Evolutionary conservation across 1,140 invertebrate genomes (phyloP).

Genomic region (Apolygus lucorum): DNA sequence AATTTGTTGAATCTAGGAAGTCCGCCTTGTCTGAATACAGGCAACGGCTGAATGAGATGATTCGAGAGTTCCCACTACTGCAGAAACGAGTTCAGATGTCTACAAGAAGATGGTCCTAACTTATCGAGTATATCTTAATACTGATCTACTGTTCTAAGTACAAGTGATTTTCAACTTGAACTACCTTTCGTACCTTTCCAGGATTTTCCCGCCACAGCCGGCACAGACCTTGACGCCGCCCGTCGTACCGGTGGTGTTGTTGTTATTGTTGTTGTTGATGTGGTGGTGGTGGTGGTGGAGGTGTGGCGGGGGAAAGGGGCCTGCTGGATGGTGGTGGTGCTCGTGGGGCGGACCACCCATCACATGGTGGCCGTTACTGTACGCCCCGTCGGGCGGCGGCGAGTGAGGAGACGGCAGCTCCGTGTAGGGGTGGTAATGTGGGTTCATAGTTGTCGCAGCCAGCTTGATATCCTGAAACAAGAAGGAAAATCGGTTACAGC

Average conservation of each 20-base stretch:
- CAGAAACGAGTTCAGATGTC: too few species aligned
- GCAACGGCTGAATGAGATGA: too few species aligned
- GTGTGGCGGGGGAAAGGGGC: slow-evolving; percentile 28
- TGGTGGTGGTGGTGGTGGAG: slow-evolving; percentile 32
- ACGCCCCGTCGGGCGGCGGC: slow-evolving; percentile 28
- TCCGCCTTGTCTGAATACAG: too few species aligned
- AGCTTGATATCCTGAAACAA: slow-evolving; percentile 35
- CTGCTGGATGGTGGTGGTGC: slow-evolving; percentile 29
- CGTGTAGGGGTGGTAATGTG: slow-evolving; percentile 37
- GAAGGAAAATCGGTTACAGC: too few species aligned
- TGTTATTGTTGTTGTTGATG: slow-evolving; percentile 31
- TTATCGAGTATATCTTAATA: too few species aligned
- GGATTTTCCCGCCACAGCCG: slow-evolving; percentile 45
- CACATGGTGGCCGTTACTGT: slow-evolving; percentile 32
- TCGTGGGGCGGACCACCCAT: slow-evolving; percentile 19
- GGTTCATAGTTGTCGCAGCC: slow-evolving; percentile 37
- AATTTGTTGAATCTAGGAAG: too few species aligned
- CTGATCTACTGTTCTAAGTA: too few species aligned
- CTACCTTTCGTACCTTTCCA: slow-evolving; percentile 43
- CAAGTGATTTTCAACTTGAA: too few species aligned
- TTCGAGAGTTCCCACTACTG: too few species aligned
- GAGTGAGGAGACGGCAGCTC: slow-evolving; percentile 35
- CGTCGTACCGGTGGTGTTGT: slow-evolving; percentile 28
- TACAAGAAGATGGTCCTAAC: too few species aligned
- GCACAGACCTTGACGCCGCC: slow-evolving; percentile 39